Conservation (phyloP, 2,888 invertebrate species). For the Formica aserva region DNA sequence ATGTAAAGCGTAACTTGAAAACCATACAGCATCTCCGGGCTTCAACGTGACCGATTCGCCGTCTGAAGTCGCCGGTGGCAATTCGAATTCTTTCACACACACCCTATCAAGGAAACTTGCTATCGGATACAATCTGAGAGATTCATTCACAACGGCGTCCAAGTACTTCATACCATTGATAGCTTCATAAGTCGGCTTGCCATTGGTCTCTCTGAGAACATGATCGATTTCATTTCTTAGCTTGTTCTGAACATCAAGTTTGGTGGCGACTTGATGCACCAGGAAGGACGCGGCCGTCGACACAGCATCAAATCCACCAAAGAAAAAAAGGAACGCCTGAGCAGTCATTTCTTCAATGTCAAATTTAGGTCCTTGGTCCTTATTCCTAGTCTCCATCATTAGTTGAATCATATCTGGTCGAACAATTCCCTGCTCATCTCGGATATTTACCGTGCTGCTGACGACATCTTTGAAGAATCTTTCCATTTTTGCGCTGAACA, state of each 20-base stretch:
- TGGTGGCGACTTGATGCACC: conserved; percentile 77
- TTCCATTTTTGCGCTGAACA: not conserved
- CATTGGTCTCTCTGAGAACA: conserved; percentile 75
- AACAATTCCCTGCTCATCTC: conserved; percentile 56
- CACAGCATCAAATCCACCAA: conserved; percentile 79
- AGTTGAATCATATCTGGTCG: too few species aligned
- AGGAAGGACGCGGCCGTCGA: conserved; percentile 74
- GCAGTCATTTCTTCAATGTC: conserved; percentile 84
- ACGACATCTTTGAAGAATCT: conserved; percentile 36
- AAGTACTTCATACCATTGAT: conserved; percentile 86
- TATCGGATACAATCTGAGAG: conserved; percentile 76
- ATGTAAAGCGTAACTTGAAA: too few species aligned
- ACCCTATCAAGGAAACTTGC: conserved; percentile 41
- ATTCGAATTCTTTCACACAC: too few species aligned
- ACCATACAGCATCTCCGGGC: too few species aligned
- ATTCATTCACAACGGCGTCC: conserved; percentile 86
- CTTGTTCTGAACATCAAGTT: conserved; percentile 85
- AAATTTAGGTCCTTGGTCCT: conserved; percentile 43
- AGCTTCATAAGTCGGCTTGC: conserved; percentile 84
- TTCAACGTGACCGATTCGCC: too few species aligned
- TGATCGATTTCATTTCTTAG: conserved; percentile 80
- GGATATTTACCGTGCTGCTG: conserved; percentile 64
- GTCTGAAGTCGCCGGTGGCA: too few species aligned
- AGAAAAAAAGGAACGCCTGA: conserved; percentile 84
- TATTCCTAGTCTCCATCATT: conserved; percentile 56